Base-by-base conservation (phyloP, 30 jellyfish, hydroid and myxozoan species). In the Pseudorhiza aurosa region DNA sequence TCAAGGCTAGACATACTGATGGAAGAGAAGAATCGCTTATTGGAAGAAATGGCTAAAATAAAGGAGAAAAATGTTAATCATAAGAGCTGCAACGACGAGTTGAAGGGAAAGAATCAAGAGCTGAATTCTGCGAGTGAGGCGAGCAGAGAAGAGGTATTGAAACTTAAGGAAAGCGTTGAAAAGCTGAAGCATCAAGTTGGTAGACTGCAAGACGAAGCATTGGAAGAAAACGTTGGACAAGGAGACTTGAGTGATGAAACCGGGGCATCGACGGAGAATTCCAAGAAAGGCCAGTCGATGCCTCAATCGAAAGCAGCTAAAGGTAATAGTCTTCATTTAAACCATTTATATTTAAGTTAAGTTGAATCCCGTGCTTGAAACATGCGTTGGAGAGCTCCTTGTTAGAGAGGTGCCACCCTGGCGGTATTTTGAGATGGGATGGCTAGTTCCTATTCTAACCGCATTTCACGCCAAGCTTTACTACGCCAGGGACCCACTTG, bases 191-290 rank as follows among this genome's bases (percentile, higher is more conserved):
- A 65, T 15, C 51, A 80, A 17, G 24, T 56, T 4, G 36, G 57
- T 69, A 40, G 40, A 27, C 44, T 57, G 21, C 76, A 57, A 5
- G 45, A 80, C 26, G 77, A 35, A 32, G 77, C 83, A 1, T 57
- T 50, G 29, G 68, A 37, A 17, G 80, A 50, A 9, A 40, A 17
- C 22, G 29, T 64, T 0, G 75, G n/a, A n/a, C n/a, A n/a, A n/a
- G n/a, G n/a, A n/a, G n/a, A n/a, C n/a, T n/a, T n/a, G n/a, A n/a
- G n/a, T 27, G 69, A 26, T 11, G 80, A 32, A 4, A 27, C n/a
- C n/a, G 44, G 28, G 15, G 65, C 42, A 30, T 30, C 68, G 51
- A 42, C 21, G 1, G 42, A 68, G 67, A 40, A 43, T 46, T 27
- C 19, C 26, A 43, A 47, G 67, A 46, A 68, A 27, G 65, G 55